phyloP scores from a whole-genome alignment of 2,113 vertebrate genomes.

The Albula glossodonta region DNA sequence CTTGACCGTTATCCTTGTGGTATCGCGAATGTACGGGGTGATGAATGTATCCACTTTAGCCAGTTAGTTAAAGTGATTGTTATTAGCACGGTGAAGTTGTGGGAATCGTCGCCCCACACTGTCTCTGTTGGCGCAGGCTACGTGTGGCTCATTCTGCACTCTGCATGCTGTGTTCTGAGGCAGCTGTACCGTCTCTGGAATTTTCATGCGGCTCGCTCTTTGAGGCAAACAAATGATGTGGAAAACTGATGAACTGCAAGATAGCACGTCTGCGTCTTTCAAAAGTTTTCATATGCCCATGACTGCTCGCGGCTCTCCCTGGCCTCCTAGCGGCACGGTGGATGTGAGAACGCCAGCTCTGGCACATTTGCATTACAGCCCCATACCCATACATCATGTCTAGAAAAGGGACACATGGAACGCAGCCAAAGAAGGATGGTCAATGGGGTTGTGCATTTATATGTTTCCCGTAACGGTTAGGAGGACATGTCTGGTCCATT shows the following conservation, averaged over 20 bases:
- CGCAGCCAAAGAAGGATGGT: background rate
- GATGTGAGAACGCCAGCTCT: background rate
- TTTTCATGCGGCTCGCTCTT: background rate
- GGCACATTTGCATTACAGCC: background rate
- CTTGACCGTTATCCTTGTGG: background rate
- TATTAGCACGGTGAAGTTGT: background rate
- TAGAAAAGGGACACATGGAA: background rate
- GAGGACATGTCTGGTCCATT: background rate
- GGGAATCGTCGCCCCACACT: background rate
- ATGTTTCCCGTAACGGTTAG: background rate
- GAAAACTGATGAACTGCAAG: background rate
- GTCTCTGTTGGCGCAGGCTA: background rate
- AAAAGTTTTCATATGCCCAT: background rate
- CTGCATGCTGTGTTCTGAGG: background rate
- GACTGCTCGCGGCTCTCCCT: background rate
- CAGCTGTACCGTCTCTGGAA: background rate
- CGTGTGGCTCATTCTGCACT: background rate
- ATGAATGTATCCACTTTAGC: background rate
- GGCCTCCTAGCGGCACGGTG: background rate
- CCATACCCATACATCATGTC: background rate
- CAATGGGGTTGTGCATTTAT: background rate
- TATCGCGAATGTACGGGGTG: background rate
- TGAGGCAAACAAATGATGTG: conserved; percentile 9
- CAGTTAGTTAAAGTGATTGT: background rate
- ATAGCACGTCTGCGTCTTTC: background rate